A percentile compares a stretch with the other conserved stretches of the same genome.
Conservation (phyloP, 2,888 invertebrate species). For the Mimas tiliae region DNA sequence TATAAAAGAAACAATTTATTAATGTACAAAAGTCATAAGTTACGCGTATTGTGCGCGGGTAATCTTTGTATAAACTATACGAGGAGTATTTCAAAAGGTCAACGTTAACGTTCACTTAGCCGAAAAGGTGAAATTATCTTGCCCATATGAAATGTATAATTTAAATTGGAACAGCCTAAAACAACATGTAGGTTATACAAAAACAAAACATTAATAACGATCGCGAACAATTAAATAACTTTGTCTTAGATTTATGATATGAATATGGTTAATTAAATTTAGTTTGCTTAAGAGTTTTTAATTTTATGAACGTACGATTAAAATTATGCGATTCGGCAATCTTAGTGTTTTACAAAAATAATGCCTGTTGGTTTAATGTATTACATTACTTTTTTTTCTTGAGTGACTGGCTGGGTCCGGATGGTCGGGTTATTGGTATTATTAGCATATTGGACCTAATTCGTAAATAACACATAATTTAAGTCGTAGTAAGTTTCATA, state of each 20-base stretch:
- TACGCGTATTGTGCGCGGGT: neutral
- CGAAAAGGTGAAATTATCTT: conserved; percentile 52
- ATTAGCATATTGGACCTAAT: no score
- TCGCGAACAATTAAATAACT: conserved; percentile 54
- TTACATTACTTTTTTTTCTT: no score
- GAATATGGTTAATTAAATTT: neutral
- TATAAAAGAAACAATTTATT: no score
- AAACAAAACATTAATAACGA: conserved; percentile 51
- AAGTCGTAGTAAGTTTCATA: no score
- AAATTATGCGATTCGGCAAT: no score
- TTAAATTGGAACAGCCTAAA: conserved; percentile 48
- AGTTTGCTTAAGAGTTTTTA: neutral
- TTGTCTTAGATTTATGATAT: conserved; percentile 1
- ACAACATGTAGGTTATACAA: conserved; percentile 46
- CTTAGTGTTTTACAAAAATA: no score
- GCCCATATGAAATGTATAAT: conserved; percentile 40
- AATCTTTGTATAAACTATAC: conserved; percentile 30
- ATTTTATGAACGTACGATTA: no score
- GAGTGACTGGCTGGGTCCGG: no score
- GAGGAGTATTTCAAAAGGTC: conserved; percentile 43
- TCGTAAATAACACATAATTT: no score
- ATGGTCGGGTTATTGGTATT: no score
- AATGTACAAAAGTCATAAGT: neutral
- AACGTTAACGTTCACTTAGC: conserved; percentile 44
- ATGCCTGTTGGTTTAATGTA: no score